Evolutionary conservation across 2,888 invertebrate genomes (phyloP).

Genomic region (Dynastes grantii): DNA sequence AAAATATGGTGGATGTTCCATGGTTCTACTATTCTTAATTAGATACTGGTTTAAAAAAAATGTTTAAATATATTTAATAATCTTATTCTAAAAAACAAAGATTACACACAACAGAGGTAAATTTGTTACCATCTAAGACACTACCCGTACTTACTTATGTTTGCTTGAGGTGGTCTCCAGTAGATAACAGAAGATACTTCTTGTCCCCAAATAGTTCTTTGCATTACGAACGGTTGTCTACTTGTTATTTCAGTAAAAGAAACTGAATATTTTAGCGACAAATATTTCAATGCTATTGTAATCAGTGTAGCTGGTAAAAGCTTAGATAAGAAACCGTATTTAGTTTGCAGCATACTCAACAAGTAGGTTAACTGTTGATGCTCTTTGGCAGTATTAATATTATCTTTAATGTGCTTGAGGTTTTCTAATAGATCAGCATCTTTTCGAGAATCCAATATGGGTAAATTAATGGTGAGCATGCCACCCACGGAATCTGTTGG

Average conservation of each 20-base stretch:
- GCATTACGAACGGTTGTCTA: slow-evolving; percentile 67
- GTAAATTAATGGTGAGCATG: slow-evolving; percentile 78
- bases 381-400: slow-evolving; percentile 69
- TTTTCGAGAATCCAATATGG: slow-evolving; percentile 71
- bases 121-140: neutral
- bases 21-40: too few species aligned
- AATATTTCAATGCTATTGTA: slow-evolving; percentile 75
- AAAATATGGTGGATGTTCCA: too few species aligned
- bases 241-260: slow-evolving; percentile 76
- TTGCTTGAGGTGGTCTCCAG: slow-evolving; percentile 85
- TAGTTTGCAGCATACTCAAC: slow-evolving; percentile 72
- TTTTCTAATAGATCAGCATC: slow-evolving; percentile 64
- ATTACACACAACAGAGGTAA: too few species aligned
- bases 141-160: slow-evolving; percentile 76
- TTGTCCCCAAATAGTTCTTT: slow-evolving; percentile 78
- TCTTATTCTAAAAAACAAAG: too few species aligned
- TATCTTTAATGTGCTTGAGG: slow-evolving; percentile 68
- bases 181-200: slow-evolving; percentile 77
- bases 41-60: too few species aligned
- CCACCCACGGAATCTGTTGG: slow-evolving; percentile 72
- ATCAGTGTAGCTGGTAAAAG: slow-evolving; percentile 76
- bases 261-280: slow-evolving; percentile 80
- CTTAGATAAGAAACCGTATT: slow-evolving; percentile 76
- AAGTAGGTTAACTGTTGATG: slow-evolving; percentile 74
- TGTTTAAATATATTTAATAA: too few species aligned